Evolutionary conservation across 2,797 vertebrate genomes (phyloP).

Genomic region (Pangasius macronema): DNA sequence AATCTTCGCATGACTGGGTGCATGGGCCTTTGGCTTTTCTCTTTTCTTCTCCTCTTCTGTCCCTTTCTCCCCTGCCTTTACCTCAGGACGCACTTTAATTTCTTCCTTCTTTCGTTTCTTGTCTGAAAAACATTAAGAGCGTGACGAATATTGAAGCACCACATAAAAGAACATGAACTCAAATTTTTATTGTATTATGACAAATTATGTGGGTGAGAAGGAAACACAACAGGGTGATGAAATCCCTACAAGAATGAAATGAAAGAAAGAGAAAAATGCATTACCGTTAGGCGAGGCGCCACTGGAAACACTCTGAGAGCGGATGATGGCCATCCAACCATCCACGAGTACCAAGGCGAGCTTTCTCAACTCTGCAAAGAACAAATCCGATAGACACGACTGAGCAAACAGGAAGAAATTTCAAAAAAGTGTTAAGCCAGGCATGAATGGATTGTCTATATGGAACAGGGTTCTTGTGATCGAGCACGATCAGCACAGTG

Average conservation of each 20-base stretch:
- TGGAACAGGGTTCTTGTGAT: neutral
- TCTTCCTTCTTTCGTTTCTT: constrained; percentile 91
- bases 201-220: neutral
- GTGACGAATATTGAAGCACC: neutral
- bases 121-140: constrained; percentile 64
- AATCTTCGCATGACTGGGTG: constrained; percentile 92
- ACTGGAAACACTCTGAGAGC: constrained; percentile 86
- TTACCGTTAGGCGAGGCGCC: constrained; percentile 62
- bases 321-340: constrained; percentile 94
- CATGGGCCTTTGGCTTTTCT: constrained; percentile 91
- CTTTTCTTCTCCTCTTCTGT: constrained; percentile 86
- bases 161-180: neutral
- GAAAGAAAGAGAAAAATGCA: neutral
- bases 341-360: constrained; percentile 87
- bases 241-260: neutral
- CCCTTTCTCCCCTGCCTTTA: constrained; percentile 77
- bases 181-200: neutral
- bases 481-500: neutral
- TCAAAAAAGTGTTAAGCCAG: neutral
- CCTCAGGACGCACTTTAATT: constrained; percentile 74
- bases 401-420: constrained; percentile 8
- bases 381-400: neutral
- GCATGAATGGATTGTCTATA: neutral
- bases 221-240: neutral
- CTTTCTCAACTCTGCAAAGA: constrained; percentile 82